Evolutionary conservation across 2,888 invertebrate genomes (phyloP).

Genomic region (Mesorhabditis spiculigera): DNA sequence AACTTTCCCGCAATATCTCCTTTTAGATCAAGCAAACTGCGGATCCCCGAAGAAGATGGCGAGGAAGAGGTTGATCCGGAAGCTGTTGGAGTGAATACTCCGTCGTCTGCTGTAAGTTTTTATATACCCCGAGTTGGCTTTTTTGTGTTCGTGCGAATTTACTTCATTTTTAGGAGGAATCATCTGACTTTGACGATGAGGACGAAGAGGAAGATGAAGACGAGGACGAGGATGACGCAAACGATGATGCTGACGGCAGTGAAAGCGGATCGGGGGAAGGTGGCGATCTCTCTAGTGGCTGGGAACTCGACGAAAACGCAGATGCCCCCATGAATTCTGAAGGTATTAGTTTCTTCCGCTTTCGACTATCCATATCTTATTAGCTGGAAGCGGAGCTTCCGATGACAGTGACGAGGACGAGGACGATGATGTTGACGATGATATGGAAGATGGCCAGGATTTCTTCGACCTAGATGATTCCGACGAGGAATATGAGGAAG

Average conservation of each 20-base stretch:
- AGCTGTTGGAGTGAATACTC: no score
- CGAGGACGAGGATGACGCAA: slow-evolving; percentile 3
- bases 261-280: slow-evolving; percentile 16
- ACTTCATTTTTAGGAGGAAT: no score
- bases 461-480: slow-evolving; percentile 10
- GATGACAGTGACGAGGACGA: slow-evolving; percentile 11
- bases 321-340: not conserved
- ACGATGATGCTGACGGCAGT: slow-evolving; percentile 5
- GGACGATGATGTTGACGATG: slow-evolving; percentile 19
- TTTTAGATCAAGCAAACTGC: slow-evolving; percentile 78
- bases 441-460: slow-evolving; percentile 15
- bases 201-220: slow-evolving; percentile 76
- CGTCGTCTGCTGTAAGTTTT: no score
- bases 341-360: slow-evolving; percentile 14
- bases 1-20: not conserved
- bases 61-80: no score
- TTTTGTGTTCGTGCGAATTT: no score
- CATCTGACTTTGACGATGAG: slow-evolving; percentile 68
- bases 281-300: slow-evolving; percentile 10
- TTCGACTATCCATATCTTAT: slow-evolving; percentile 16
- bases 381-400: not conserved
- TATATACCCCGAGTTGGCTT: no score
- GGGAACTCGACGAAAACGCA: not conserved
- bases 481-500: slow-evolving; percentile 13
- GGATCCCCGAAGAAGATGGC: slow-evolving; percentile 61